Evolutionary conservation across 2,113 vertebrate genomes (phyloP).

Genomic region (Ceuthmochares aereus): DNA sequence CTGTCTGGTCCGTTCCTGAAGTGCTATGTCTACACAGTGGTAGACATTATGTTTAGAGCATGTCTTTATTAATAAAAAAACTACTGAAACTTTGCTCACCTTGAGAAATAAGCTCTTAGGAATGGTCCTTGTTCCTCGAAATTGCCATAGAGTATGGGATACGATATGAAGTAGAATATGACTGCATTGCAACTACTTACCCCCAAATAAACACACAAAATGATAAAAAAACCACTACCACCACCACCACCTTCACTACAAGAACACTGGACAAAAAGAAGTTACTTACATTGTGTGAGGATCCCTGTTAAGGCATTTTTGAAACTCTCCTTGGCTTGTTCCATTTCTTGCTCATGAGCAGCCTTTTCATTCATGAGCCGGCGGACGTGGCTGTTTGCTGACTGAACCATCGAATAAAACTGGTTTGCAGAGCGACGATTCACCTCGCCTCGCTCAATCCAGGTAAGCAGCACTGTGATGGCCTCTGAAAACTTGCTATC

Average conservation of each 20-base stretch:
- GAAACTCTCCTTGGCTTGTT: constrained; percentile 88
- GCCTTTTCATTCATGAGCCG: constrained; percentile 90
- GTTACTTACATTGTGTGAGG: constrained; percentile 91
- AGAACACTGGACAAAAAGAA: constrained; percentile 37
- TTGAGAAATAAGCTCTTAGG: constrained; percentile 78
- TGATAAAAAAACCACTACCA: constrained; percentile 40
- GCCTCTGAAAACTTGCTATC: constrained; percentile 91
- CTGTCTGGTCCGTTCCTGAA: constrained; percentile 29
- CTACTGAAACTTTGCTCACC: constrained; percentile 81
- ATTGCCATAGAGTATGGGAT: constrained; percentile 74
- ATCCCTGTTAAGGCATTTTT: constrained; percentile 87
- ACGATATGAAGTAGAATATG: constrained; percentile 72
- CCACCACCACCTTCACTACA: constrained; percentile 58
- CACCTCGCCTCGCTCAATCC: constrained; percentile 90
- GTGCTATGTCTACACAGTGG: not conserved
- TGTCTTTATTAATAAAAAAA: constrained; percentile 11
- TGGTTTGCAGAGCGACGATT: constrained; percentile 88
- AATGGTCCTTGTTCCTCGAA: constrained; percentile 78
- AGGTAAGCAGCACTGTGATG: constrained; percentile 85
- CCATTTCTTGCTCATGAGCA: constrained; percentile 87
- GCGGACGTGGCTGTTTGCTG: constrained; percentile 88
- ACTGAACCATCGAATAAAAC: constrained; percentile 93
- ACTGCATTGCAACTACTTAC: constrained; percentile 81
- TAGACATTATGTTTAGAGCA: constrained; percentile 23
- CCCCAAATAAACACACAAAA: constrained; percentile 68